phyloP scores from a whole-genome alignment of 2,797 vertebrate species.

The Coracias cyanogaster region DNA sequence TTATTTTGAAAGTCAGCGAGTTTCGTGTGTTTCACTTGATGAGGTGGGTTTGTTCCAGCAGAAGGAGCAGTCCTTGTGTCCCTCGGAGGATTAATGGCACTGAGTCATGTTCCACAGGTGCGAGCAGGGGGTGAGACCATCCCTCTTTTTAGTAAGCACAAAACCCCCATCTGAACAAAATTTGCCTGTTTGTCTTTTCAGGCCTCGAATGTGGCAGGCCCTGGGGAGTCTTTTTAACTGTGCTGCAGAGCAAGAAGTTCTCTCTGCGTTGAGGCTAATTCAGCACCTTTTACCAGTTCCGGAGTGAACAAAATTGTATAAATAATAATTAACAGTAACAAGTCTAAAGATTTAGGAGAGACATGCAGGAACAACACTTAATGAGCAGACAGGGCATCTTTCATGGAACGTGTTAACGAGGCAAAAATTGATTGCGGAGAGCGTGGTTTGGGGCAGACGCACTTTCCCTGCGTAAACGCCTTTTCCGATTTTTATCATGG shows the following conservation, averaged over 20 bases:
- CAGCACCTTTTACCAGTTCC: neutral
- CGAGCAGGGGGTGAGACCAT: neutral
- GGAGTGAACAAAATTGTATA: neutral
- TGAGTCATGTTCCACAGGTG: accelerated
- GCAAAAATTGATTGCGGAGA: neutral
- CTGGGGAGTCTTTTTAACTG: accelerated
- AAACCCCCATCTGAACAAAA: neutral
- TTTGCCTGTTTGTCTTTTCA: neutral
- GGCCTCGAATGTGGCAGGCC: neutral
- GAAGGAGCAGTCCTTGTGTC: neutral
- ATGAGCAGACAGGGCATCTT: neutral
- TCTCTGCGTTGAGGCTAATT: accelerated
- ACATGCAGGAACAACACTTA: neutral
- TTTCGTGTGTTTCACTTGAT: neutral
- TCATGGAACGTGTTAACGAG: neutral
- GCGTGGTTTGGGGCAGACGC: accelerated
- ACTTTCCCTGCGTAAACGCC: accelerated
- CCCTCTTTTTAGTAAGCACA: neutral
- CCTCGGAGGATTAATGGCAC: neutral
- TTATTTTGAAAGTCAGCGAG: neutral
- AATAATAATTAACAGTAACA: neutral
- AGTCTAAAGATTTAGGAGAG: neutral
- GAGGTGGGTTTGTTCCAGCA: neutral
- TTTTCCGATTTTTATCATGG: neutral
- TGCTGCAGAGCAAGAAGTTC: too few species aligned